Percentiles rank a stretch among this genome's conserved stretches.
Conservation (phyloP, 2,888 invertebrate genomes). For the Himalopsyche kuldschensis region DNA sequence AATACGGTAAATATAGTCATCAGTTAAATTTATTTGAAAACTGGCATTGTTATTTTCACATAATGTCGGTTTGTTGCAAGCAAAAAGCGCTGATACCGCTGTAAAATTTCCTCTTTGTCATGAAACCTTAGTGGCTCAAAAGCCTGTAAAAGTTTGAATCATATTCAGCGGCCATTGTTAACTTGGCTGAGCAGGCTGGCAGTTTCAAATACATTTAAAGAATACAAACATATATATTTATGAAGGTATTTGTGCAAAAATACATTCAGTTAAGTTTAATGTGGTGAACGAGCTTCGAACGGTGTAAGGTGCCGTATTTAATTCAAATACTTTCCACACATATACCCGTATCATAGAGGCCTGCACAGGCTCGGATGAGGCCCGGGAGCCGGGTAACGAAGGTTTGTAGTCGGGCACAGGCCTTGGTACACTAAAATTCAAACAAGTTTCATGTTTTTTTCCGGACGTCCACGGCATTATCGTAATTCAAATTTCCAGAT, state of each 20-base stretch:
- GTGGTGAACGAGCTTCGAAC: neutral
- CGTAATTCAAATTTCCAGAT: no score
- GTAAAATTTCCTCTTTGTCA: neutral
- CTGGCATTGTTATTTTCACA: neutral
- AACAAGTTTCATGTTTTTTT: no score
- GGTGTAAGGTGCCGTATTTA: no score
- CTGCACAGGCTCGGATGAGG: no score
- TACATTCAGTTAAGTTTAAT: neutral
- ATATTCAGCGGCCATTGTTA: neutral
- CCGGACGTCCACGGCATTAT: no score
- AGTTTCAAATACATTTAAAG: neutral
- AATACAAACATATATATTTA: neutral
- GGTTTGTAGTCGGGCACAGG: no score
- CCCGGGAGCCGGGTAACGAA: no score
- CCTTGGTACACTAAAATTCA: no score
- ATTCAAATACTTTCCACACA: no score
- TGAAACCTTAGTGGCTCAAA: neutral
- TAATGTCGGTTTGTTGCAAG: neutral
- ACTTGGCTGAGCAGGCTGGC: neutral
- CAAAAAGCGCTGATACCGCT: neutral
- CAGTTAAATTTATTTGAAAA: neutral
- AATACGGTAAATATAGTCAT: no score
- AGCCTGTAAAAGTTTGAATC: neutral
- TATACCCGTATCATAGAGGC: no score
- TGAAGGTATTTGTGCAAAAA: neutral